Evolutionary conservation across 2,797 vertebrate species (phyloP), one percentile per base, ranked within the genome.

Genomic region (Anolis apletophallus): DNA sequence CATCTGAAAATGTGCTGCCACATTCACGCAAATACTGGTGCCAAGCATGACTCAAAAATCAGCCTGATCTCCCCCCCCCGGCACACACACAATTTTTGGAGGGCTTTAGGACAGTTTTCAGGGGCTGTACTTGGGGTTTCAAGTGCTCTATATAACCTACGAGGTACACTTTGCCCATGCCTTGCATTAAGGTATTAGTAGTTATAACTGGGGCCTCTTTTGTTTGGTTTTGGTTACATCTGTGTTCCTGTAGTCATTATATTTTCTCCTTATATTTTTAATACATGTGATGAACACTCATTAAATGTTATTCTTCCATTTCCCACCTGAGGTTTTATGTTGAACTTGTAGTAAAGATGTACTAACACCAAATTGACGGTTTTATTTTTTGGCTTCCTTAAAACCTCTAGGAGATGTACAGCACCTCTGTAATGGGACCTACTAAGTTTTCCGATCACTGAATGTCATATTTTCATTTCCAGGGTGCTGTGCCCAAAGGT

Each of bases 401-500:
- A 81, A 67, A 0, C 11, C 61, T 67, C 32, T 36, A 40, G 46
- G 14, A 69, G 10, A 21, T 78, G 0, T 40, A 5, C 10, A 83
- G 29, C 16, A 9, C 13, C 36, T 79, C 32, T 84, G 8, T 26
- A 50, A 73, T 59, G 54, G 19, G 78, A 7, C 52, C 23, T 85
- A 0, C 77, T 88, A 74, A 85, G 87, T 36, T 85, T 75, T 46
- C 26, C 36, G 21, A 46, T 32, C 9, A 78, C 14, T 8, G 34
- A 40, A 75, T 79, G 2, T 52, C 81, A 82, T 84, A 55, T 79
- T 90, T 91, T 87, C 46, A 32, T 32, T 91, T 80, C 1, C 94
- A 99, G 99, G 99, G 99, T 88, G 98, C 99, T 1, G 98, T 99
- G 87, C 98, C 98, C 68, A 99, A 99, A 97, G 98, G 99, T 91